Conservation (phyloP, 2,888 invertebrate species). For the Sclerodermus sp. region DNA sequence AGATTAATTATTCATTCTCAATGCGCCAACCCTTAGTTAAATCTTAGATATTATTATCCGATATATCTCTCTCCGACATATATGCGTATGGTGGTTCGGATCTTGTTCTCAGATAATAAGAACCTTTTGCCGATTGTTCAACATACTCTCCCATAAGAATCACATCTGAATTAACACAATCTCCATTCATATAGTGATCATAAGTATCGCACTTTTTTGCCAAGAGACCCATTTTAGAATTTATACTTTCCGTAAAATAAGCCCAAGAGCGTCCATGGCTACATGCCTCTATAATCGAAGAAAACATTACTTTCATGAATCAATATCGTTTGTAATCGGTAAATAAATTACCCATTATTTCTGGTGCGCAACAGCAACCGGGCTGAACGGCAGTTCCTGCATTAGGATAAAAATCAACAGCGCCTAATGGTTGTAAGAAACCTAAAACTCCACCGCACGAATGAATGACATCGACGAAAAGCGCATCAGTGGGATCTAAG, state of each 20-base stretch:
- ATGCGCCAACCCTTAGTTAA: neutral
- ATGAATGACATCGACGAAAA: slow-evolving; percentile 56
- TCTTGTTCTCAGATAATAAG: slow-evolving; percentile 47
- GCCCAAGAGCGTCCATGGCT: slow-evolving; percentile 58
- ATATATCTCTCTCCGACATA: slow-evolving; percentile 12
- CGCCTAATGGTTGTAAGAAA: slow-evolving; percentile 49
- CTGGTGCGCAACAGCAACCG: slow-evolving; percentile 53
- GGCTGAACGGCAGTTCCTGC: slow-evolving; percentile 55
- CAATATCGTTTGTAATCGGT: neutral
- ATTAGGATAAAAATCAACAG: slow-evolving; percentile 56
- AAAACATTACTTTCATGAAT: too few relatives aligned
- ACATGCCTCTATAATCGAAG: slow-evolving; percentile 61
- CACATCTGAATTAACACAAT: slow-evolving; percentile 32
- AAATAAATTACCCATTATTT: slow-evolving; percentile 44
- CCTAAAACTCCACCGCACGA: slow-evolving; percentile 56
- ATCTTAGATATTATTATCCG: slow-evolving; percentile 21
- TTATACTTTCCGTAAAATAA: slow-evolving; percentile 60
- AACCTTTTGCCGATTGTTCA: slow-evolving; percentile 41
- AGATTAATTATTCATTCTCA: neutral
- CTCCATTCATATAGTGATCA: slow-evolving; percentile 44
- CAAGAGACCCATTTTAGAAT: slow-evolving; percentile 42
- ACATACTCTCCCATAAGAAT: slow-evolving; percentile 50
- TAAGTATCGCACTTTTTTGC: slow-evolving; percentile 54
- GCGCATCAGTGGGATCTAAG: slow-evolving; percentile 49
- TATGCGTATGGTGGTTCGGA: slow-evolving; percentile 45